Conservation (phyloP, 2,113 vertebrate genomes). For the Cricetomys ansorgei region DNA sequence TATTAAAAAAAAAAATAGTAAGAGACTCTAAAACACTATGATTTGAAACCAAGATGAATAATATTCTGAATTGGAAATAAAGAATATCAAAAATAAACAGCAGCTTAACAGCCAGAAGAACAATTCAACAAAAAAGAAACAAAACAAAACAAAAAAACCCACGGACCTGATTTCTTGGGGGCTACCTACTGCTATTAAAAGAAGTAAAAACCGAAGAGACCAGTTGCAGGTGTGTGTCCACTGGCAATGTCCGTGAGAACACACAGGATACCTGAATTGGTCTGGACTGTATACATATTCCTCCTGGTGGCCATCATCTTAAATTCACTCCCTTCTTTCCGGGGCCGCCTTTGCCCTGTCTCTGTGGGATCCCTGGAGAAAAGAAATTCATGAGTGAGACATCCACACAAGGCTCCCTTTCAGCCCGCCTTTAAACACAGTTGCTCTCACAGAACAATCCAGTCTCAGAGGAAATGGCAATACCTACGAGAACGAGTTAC, state of each 20-base stretch:
- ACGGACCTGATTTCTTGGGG: conserved; percentile 35
- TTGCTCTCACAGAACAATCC: conserved; percentile 31
- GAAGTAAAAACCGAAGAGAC: conserved; percentile 35
- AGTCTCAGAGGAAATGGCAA: conserved; percentile 81
- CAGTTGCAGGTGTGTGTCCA: not conserved
- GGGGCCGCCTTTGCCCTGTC: conserved; percentile 85
- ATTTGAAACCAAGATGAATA: conserved; percentile 48
- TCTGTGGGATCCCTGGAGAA: conserved; percentile 91
- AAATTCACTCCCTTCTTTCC: conserved; percentile 96
- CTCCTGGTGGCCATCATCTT: conserved; percentile 94
- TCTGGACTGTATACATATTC: conserved; percentile 89
- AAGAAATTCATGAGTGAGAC: conserved; percentile 68
- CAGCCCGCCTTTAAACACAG: not conserved
- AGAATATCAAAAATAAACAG: conserved; percentile 45
- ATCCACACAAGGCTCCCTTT: conserved; percentile 49
- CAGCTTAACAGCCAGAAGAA: not conserved
- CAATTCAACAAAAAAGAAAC: not conserved
- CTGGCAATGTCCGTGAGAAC: conserved; percentile 22
- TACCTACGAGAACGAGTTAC: conserved; percentile 92
- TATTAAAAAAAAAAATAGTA: conserved; percentile 2
- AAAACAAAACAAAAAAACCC: no score
- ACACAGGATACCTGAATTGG: conserved; percentile 91
- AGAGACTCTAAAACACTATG: conserved; percentile 17
- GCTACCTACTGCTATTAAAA: not conserved
- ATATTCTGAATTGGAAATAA: conserved; percentile 11